A percentile compares a stretch with the other conserved stretches of the same genome.
Evolutionary conservation across 1,140 invertebrate species (phyloP).

Genomic region (Ostrea edulis): DNA sequence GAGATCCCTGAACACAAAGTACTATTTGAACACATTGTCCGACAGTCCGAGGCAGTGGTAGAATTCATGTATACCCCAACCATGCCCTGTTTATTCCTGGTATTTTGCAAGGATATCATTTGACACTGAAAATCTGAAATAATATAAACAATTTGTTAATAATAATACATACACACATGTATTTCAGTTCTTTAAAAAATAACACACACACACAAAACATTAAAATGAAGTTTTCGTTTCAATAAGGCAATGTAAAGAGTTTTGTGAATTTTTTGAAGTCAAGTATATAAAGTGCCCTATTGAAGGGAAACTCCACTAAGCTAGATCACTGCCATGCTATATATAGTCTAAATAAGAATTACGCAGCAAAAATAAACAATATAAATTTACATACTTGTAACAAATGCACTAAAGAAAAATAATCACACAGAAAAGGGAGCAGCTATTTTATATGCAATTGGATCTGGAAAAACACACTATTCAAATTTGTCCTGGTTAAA

Average conservation of each 20-base stretch:
- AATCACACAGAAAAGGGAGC: not conserved
- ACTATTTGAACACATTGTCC: not conserved
- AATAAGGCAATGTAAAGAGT: not conserved
- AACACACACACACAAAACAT: not conserved
- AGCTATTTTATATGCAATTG: not conserved
- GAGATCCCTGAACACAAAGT: constrained; percentile 40
- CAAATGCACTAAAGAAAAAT: not conserved
- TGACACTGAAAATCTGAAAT: constrained; percentile 48
- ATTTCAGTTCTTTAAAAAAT: no score
- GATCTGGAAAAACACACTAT: not conserved
- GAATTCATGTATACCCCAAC: not conserved
- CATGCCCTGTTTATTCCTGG: not conserved
- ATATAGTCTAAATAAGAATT: not conserved
- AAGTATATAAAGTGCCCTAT: not conserved
- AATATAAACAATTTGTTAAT: no score
- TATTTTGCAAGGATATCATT: not conserved
- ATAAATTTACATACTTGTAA: not conserved
- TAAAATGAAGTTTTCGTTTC: not conserved
- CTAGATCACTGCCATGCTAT: not conserved
- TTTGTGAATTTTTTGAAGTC: not conserved
- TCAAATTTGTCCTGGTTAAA: not conserved
- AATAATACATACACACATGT: no score
- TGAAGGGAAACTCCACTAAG: not conserved
- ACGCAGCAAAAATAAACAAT: not conserved
- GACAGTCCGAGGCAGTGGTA: not conserved